phyloP scores from a whole-genome alignment of 2,113 vertebrate species.

The Mustela nigripes region DNA sequence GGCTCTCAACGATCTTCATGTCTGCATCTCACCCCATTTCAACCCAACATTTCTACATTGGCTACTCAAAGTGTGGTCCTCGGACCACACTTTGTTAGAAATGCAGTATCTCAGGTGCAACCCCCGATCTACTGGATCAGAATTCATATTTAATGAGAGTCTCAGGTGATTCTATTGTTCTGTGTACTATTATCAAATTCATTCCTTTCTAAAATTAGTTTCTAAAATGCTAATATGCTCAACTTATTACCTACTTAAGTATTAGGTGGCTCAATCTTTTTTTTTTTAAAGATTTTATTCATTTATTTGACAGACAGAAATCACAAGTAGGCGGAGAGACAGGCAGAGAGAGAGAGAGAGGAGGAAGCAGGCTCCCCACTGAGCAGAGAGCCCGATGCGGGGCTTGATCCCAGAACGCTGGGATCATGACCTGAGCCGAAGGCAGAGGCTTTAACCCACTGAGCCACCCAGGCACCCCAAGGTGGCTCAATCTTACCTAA shows the following conservation, averaged over 20 bases:
- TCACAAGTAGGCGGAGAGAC: too few relatives aligned
- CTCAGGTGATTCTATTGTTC: not conserved
- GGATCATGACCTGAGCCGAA: too few relatives aligned
- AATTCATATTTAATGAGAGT: conserved; percentile 51
- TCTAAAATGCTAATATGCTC: conserved; percentile 31
- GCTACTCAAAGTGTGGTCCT: not conserved
- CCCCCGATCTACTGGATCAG: not conserved
- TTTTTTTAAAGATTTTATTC: too few relatives aligned
- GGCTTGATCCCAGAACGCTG: too few relatives aligned
- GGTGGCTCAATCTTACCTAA: not conserved
- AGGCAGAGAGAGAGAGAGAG: too few relatives aligned
- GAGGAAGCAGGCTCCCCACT: too few relatives aligned
- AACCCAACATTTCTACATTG: not conserved
- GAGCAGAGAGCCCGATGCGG: too few relatives aligned
- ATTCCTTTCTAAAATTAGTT: conserved; percentile 52
- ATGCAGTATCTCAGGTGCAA: not conserved
- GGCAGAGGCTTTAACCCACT: too few relatives aligned
- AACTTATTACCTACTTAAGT: conserved; percentile 15
- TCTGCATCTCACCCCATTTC: not conserved
- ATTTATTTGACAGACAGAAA: too few relatives aligned
- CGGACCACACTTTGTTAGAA: not conserved
- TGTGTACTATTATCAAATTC: not conserved
- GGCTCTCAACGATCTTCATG: not conserved
- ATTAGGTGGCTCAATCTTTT: not conserved
- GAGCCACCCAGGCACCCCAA: too few relatives aligned